phyloP scores from a whole-genome alignment of 2,888 invertebrate genomes.

The Drosophila koepferae region DNA sequence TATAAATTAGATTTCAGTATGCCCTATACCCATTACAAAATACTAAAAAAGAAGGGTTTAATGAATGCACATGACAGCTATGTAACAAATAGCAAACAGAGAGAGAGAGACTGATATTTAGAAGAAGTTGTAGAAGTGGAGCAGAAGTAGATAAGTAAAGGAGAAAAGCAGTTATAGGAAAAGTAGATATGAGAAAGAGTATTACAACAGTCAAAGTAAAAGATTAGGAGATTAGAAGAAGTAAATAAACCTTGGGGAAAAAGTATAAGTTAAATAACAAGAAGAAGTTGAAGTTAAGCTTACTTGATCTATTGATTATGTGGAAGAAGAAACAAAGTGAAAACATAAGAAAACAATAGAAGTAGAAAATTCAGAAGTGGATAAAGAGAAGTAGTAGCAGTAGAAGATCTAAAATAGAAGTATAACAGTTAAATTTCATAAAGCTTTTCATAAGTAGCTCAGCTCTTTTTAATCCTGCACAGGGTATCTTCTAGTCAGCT shows the following conservation, averaged over 20 bases:
- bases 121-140: background rate
- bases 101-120: too few relatives aligned
- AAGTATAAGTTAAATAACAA: too few relatives aligned
- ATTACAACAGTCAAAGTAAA: too few relatives aligned
- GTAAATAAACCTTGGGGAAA: too few relatives aligned
- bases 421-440: background rate
- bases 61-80: background rate
- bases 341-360: too few relatives aligned
- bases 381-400: background rate
- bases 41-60: background rate
- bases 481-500: background rate
- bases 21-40: background rate
- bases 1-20: conserved; percentile 52
- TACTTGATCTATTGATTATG: too few relatives aligned
- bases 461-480: too few relatives aligned
- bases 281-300: too few relatives aligned
- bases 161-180: background rate
- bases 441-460: background rate
- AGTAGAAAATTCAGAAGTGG: background rate
- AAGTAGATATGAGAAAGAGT: too few relatives aligned
- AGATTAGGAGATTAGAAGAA: too few relatives aligned
- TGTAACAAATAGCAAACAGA: background rate
- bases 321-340: background rate
- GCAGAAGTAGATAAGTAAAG: background rate
- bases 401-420: background rate